Percentiles rank a stretch among this genome's conserved stretches.
Conservation (phyloP, 2,888 invertebrate species). For the Rhingia campestris region DNA sequence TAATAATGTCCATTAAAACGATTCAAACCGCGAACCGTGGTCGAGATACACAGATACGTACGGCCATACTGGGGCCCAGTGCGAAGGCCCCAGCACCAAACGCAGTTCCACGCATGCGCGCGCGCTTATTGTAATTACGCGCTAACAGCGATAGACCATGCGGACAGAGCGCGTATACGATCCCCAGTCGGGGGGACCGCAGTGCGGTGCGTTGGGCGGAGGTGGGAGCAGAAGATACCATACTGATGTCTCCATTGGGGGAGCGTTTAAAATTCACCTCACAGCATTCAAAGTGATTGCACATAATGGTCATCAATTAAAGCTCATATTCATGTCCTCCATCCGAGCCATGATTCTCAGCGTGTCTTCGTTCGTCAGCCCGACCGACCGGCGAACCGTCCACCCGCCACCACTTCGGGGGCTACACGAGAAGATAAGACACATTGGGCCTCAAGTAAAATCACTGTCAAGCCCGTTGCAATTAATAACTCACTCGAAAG, state of each 20-base stretch:
- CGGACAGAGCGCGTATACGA: conserved; percentile 38
- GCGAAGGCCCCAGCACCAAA: conserved; percentile 59
- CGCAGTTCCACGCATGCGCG: conserved; percentile 73
- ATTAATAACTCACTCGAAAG: conserved; percentile 74
- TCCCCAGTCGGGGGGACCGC: background rate
- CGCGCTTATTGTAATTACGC: conserved; percentile 74
- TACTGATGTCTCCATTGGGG: conserved; percentile 74
- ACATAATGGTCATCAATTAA: conserved; percentile 75
- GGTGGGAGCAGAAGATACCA: conserved; percentile 24
- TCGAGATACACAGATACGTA: conserved; percentile 69
- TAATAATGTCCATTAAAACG: conserved; percentile 81
- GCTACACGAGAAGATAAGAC: conserved; percentile 59
- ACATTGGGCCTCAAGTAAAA: conserved; percentile 71
- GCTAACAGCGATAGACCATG: conserved; percentile 72
- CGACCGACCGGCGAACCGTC: background rate
- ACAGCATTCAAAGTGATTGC: conserved; percentile 75
- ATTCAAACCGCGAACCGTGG: conserved; percentile 73
- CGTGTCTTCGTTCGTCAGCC: conserved; percentile 9
- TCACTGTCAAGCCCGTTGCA: conserved; percentile 71
- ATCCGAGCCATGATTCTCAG: conserved; percentile 50
- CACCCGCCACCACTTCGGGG: background rate
- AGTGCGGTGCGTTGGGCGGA: conserved; percentile 8
- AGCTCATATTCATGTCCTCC: conserved; percentile 74
- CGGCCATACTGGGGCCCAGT: background rate
- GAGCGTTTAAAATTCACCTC: conserved; percentile 74